Percentiles rank a stretch among this genome's conserved stretches.
Evolutionary conservation across 2,888 invertebrate species (phyloP).

Genomic region (Parascotia fuliginaria): DNA sequence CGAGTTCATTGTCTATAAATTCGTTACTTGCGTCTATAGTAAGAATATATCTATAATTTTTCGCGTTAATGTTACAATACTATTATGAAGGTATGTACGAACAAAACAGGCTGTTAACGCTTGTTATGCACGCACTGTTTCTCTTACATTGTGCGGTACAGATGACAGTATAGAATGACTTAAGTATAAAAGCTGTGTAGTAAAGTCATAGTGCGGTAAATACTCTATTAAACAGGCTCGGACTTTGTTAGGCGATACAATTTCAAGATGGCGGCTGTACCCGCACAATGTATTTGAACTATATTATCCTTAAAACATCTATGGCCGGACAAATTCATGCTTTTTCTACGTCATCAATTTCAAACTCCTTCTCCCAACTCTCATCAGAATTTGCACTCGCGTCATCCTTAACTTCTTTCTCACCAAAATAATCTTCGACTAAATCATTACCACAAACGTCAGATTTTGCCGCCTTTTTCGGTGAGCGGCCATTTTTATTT

Average conservation of each 20-base stretch:
- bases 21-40: too few species aligned
- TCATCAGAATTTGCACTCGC: conserved; percentile 84
- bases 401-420: conserved; percentile 76
- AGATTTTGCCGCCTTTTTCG: conserved; percentile 65
- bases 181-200: neutral
- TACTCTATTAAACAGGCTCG: neutral
- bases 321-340: conserved; percentile 60
- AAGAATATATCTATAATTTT: too few species aligned
- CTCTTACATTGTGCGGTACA: conserved; percentile 32
- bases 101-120: conserved; percentile 22
- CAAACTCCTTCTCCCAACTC: conserved; percentile 88
- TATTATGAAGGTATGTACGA: conserved; percentile 6
- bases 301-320: conserved; percentile 34
- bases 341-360: conserved; percentile 76
- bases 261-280: conserved; percentile 6
- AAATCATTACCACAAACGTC: conserved; percentile 80
- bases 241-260: neutral
- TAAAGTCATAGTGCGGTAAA: neutral
- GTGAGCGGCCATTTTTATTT: conserved; percentile 62
- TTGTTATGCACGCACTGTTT: conserved; percentile 21
- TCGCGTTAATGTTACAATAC: too few species aligned
- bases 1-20: too few species aligned
- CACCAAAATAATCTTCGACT: conserved; percentile 84
- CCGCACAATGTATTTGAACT: conserved; percentile 34
- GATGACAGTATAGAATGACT: neutral